Conservation (phyloP, 2,888 invertebrate species). For the Tolmerus cingulatus region DNA sequence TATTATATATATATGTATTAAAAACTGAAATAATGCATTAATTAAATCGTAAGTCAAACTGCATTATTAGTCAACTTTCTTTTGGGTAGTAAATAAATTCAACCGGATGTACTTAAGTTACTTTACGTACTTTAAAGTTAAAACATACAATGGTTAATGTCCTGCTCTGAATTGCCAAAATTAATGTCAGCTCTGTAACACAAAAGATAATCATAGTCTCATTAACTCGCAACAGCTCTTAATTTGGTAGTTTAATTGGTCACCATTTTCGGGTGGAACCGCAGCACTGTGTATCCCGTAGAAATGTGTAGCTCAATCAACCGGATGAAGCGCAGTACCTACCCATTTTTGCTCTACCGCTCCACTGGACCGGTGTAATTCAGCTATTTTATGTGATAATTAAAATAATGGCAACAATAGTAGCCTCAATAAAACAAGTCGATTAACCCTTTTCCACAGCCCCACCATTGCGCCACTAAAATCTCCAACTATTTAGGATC, state of each 20-base stretch:
- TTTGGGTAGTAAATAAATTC: too few species aligned
- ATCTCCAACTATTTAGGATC: background rate
- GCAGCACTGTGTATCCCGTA: background rate
- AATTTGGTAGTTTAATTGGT: background rate
- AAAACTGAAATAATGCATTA: too few species aligned
- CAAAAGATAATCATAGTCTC: background rate
- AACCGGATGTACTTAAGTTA: too few species aligned
- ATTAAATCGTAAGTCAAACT: too few species aligned
- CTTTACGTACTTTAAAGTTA: too few species aligned
- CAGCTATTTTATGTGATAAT: constrained; percentile 20
- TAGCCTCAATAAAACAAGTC: background rate
- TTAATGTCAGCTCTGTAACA: background rate
- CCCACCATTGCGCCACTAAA: background rate
- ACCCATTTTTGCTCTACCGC: background rate
- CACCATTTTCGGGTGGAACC: background rate
- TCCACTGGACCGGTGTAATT: background rate
- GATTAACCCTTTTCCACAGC: background rate
- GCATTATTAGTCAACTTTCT: too few species aligned
- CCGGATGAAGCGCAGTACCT: background rate
- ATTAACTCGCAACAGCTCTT: background rate
- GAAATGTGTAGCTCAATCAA: background rate
- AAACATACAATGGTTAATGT: background rate
- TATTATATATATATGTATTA: too few species aligned
- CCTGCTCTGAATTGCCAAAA: background rate
- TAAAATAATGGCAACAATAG: constrained; percentile 30